These are phyloP conservation scores for Henicopernis longicauda DNA, from an alignment of 2,113 vertebrate genomes.

Conservation along the genomic window DNA sequence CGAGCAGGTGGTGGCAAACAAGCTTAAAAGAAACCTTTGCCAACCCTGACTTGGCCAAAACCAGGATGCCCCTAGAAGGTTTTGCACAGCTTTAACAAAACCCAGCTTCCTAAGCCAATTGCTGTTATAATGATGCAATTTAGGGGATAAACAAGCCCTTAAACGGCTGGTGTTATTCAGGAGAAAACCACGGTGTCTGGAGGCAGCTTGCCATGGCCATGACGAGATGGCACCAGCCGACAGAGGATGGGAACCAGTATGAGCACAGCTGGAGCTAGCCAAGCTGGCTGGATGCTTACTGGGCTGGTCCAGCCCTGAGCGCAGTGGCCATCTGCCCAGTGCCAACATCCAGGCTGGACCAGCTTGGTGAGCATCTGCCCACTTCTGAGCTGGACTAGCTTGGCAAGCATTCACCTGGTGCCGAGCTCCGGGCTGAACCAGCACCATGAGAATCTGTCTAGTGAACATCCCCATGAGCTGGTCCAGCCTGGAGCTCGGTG, in stretches of 20 bases:
- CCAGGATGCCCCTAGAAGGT: not conserved
- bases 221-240: not conserved
- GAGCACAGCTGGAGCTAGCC: slow-evolving; percentile 3
- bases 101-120: slow-evolving; percentile 25
- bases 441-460: not conserved
- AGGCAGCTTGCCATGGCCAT: not conserved
- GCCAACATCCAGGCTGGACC: not conserved
- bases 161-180: slow-evolving; percentile 10
- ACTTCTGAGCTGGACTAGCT: not conserved
- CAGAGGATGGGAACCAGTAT: not conserved
- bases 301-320: not conserved
- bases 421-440: not conserved
- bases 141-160: slow-evolving; percentile 46
- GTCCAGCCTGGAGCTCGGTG: not conserved
- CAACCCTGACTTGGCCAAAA: slow-evolving; percentile 22
- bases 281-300: not conserved
- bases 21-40: not conserved
- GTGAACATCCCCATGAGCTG: fast-evolving
- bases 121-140: slow-evolving; percentile 33
- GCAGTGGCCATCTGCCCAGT: fast-evolving
- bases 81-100: slow-evolving; percentile 37
- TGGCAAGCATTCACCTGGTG: not conserved
- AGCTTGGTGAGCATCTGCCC: not conserved
- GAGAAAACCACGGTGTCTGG: slow-evolving; percentile 5
- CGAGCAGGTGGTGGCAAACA: not conserved